A percentile compares a stretch with the other conserved stretches of the same genome.
phyloP scores from a whole-genome alignment of 2,888 invertebrate genomes.

The Brassicogethes aeneus region DNA sequence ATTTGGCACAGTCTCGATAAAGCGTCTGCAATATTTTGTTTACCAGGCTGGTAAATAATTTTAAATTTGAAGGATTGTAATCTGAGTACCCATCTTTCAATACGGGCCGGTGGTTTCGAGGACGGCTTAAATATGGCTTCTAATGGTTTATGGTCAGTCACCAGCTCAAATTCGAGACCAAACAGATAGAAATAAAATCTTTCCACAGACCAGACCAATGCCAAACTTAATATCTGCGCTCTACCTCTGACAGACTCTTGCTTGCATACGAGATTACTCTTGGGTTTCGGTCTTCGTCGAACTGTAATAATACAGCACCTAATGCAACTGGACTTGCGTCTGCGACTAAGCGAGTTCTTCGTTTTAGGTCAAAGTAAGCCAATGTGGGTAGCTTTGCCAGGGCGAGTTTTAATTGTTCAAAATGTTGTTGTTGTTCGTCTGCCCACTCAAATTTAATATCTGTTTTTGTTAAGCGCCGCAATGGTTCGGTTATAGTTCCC shows the following conservation, averaged over 20 bases:
- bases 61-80: conserved; percentile 14
- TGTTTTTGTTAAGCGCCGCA: conserved; percentile 11
- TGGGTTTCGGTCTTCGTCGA: conserved; percentile 14
- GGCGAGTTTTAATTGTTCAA: background rate
- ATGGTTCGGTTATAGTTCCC: conserved; percentile 11
- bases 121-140: conserved; percentile 24
- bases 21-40: conserved; percentile 12
- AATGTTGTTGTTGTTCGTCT: conserved; percentile 2
- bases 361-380: conserved; percentile 18
- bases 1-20: conserved; percentile 17
- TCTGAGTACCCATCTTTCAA: conserved; percentile 22
- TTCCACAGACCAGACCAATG: conserved; percentile 34
- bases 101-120: conserved; percentile 18
- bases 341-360: conserved; percentile 17
- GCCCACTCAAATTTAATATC: too few species aligned
- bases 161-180: conserved; percentile 34
- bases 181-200: conserved; percentile 35
- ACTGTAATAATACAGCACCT: conserved; percentile 24
- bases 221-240: conserved; percentile 30
- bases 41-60: background rate
- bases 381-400: conserved; percentile 12
- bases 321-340: conserved; percentile 25
- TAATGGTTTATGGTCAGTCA: conserved; percentile 31
- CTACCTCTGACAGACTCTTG: conserved; percentile 18
- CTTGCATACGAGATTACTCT: conserved; percentile 22